phyloP scores from a whole-genome alignment of 1,140 invertebrate species.

The Trachelipus rathkii region DNA sequence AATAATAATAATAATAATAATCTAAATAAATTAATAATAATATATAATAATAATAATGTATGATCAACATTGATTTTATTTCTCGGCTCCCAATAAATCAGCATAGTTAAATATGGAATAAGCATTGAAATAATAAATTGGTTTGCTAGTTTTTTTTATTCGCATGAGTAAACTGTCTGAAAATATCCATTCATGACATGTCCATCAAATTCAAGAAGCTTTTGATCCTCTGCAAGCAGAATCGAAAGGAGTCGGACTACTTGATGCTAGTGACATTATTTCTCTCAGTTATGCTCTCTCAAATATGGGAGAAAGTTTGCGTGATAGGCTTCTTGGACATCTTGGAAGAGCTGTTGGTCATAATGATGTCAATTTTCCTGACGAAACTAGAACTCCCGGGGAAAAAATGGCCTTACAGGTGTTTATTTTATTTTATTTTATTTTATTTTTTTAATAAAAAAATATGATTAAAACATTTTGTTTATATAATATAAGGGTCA shows the following conservation, averaged over 20 bases:
- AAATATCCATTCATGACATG: constrained; percentile 45
- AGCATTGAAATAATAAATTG: too few relatives aligned
- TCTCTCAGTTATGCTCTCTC: constrained; percentile 32
- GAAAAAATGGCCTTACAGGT: constrained; percentile 48
- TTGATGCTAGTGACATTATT: constrained; percentile 32
- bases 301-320: constrained; percentile 29
- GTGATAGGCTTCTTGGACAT: constrained; percentile 44
- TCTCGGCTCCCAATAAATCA: too few relatives aligned
- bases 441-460: too few relatives aligned
- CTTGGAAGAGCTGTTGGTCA: constrained; percentile 43
- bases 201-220: constrained; percentile 50
- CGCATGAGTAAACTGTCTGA: too few relatives aligned
- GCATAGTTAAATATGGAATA: too few relatives aligned
- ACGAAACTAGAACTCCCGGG: constrained; percentile 47
- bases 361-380: constrained; percentile 36
- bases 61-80: too few relatives aligned
- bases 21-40: too few relatives aligned
- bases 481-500: too few relatives aligned
- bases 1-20: too few relatives aligned
- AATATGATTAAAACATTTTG: too few relatives aligned
- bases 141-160: too few relatives aligned
- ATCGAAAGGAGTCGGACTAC: constrained; percentile 20
- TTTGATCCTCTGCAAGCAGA: constrained; percentile 48
- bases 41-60: too few relatives aligned
- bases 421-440: constrained; percentile 12